Evolutionary conservation across 2,888 invertebrate species (phyloP), one percentile per base, ranked within the genome.

Genomic region (Dastarcus helophoroides): DNA sequence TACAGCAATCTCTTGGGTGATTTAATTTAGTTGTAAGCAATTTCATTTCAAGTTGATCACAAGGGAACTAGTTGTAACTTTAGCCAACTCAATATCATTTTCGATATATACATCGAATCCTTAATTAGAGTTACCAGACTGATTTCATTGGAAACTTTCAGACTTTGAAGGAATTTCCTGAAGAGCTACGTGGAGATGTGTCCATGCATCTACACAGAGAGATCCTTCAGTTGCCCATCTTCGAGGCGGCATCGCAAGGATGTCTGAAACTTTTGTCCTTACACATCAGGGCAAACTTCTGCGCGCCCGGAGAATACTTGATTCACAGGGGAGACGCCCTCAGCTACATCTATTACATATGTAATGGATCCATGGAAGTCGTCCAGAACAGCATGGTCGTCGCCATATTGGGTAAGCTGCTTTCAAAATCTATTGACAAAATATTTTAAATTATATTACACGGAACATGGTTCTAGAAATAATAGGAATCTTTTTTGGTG

Each of bases 341-440:
- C 14, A 82, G 84, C 37, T 89, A 89, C 56, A 86, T 94, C 50
- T 93, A 91, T 64, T 91, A 93, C 62, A 78, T 94, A 42, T 93
- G 90, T 66, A 93, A 93, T 55, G 94, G 94, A 4, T 91, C 91
- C 14, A 91, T 94, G 91, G 94, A 94, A 64, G 91, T 94, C 24
- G 83, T 94, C 51, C 91, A 93, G 60, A 83, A 90, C 51, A 84
- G 82, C 40, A 93, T 93, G 89, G 94, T 94, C 30, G 93, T 94
- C 11, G 94, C 94, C 35, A 94, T 95, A 50, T 68, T 94, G 43
- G 94, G 94, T 93, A 64, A 73, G 75, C 62, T 4, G 6, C 10
- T n/a, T n/a, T n/a, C n/a, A n/a, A n/a, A n/a, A n/a, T n/a, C n/a
- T n/a, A n/a, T n/a, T n/a, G n/a, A n/a, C n/a, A n/a, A n/a, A n/a